A percentile compares a stretch with the other conserved stretches of the same genome.
Conservation (phyloP, 2,113 vertebrate species). For the Etia nguti region DNA sequence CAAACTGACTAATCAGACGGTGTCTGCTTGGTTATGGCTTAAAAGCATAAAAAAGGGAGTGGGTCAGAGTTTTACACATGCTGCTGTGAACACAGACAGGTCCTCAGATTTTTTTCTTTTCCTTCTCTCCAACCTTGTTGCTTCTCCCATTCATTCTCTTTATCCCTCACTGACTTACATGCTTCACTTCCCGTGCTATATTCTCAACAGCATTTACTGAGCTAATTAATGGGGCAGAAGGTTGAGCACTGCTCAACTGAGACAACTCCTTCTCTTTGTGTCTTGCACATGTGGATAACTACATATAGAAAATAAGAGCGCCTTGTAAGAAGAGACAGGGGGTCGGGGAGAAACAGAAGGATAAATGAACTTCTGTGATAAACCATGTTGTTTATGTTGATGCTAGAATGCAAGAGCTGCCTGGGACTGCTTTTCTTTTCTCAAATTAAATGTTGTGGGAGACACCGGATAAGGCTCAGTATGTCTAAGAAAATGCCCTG, state of each 20-base stretch:
- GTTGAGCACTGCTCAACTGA: conserved; percentile 46
- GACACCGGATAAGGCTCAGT: background rate
- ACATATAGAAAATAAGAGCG: background rate
- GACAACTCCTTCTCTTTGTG: conserved; percentile 33
- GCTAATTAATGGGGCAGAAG: conserved; percentile 58
- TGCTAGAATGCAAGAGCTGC: background rate
- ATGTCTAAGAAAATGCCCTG: background rate
- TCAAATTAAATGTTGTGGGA: background rate
- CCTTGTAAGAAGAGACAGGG: background rate
- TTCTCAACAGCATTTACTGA: conserved; percentile 52
- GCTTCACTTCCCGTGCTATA: conserved; percentile 45
- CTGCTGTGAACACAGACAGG: background rate
- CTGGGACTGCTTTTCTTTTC: background rate
- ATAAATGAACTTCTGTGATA: background rate
- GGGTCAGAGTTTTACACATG: background rate
- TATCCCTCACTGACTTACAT: conserved; percentile 40
- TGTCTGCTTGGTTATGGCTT: background rate
- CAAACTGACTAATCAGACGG: conserved; percentile 17
- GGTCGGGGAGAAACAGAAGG: background rate
- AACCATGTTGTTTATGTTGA: background rate
- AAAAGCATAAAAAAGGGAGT: background rate
- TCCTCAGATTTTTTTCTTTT: background rate
- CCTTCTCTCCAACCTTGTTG: background rate
- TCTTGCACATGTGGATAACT: conserved; percentile 5
- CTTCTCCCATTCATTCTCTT: conserved; percentile 1